phyloP scores from a whole-genome alignment of 2,113 vertebrate genomes.

The Heliornis fulica region DNA sequence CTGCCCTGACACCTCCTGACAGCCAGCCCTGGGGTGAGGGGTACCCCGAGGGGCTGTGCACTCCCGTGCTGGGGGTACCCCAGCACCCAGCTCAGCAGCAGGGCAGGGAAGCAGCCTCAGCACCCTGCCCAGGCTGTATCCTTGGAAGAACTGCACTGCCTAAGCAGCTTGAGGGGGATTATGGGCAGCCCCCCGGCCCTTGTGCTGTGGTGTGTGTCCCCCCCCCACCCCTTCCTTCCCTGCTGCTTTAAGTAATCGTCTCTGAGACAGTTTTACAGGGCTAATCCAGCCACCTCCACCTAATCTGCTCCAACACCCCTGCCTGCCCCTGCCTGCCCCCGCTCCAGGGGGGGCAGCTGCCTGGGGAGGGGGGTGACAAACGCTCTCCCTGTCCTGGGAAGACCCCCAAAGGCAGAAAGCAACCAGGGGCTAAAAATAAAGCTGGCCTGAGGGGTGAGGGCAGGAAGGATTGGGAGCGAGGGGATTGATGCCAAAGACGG shows the following conservation, averaged over 20 bases:
- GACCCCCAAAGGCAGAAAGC: not conserved
- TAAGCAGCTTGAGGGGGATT: slow-evolving; percentile 50
- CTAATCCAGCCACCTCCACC: slow-evolving; percentile 58
- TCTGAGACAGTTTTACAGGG: not conserved
- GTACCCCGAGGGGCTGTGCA: not conserved
- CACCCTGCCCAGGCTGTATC: not conserved
- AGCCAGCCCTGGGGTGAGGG: not conserved
- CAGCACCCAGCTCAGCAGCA: rapidly evolving
- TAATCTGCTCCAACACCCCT: not conserved
- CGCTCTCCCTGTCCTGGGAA: too few relatives aligned
- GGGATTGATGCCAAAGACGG: not conserved
- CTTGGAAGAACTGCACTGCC: not conserved
- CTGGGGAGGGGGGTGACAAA: too few relatives aligned
- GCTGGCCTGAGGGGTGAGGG: not conserved
- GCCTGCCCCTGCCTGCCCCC: not conserved
- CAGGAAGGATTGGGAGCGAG: not conserved
- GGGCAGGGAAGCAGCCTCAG: not conserved
- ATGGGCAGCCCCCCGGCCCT: not conserved
- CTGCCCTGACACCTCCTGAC: too few relatives aligned
- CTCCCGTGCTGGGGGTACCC: rapidly evolving
- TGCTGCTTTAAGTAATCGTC: slow-evolving; percentile 34
- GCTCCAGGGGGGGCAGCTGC: not conserved
- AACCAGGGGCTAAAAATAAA: slow-evolving; percentile 17
- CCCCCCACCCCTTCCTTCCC: slow-evolving; percentile 37
- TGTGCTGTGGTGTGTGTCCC: too few relatives aligned